These are phyloP conservation scores for Zoanthus gigantus DNA, from an alignment of 92 coral and sea anemone genomes.

Conservation along the genomic window DNA sequence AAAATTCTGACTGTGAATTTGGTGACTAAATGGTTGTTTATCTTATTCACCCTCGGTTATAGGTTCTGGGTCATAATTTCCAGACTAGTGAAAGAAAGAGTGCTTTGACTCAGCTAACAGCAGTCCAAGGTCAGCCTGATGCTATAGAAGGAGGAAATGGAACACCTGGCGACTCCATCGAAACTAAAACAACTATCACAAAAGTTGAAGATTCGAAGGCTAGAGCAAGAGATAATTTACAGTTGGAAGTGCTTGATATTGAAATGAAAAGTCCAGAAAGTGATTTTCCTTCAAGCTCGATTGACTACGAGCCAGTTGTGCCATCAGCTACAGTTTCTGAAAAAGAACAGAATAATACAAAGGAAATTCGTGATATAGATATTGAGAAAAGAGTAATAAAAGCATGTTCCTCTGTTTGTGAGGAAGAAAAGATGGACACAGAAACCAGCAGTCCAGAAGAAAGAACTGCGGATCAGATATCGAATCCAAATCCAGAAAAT, in stretches of 20 bases:
- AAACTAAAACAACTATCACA: constrained; percentile 4
- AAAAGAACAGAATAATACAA: neutral
- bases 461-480: neutral
- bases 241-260: constrained; percentile 10
- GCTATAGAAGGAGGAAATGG: neutral
- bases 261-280: constrained; percentile 27
- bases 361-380: neutral
- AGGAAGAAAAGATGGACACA: constrained; percentile 36
- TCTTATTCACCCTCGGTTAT: neutral
- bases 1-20: too few species aligned
- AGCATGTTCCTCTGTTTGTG: neutral
- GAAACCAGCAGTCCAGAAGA: neutral
- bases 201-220: neutral
- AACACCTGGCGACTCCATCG: neutral
- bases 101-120: neutral
- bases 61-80: constrained; percentile 10
- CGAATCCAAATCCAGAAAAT: neutral
- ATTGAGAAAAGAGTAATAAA: neutral
- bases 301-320: neutral
- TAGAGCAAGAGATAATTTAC: neutral
- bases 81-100: neutral
- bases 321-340: neutral
- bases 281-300: neutral
- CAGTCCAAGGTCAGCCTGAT: neutral
- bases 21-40: neutral